Evolutionary conservation across 53 echinoderm and acorn worm genomes (phyloP), one percentile per base, ranked within the genome.

Genomic region (Mesocentrotus franciscanus): DNA sequence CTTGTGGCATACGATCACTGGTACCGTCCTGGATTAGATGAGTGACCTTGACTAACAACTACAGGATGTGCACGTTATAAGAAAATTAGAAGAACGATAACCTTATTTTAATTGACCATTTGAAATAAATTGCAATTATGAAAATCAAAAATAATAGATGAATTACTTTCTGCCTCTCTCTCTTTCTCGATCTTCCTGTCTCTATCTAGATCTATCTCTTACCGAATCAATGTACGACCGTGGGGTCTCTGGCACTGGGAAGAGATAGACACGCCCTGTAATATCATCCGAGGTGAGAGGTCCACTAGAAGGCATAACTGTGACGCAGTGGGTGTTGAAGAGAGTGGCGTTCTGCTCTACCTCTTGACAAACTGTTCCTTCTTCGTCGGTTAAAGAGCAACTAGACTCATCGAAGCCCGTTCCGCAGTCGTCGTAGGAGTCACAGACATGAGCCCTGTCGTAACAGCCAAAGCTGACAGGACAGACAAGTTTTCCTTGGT

Each of bases 381-480:
- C 42, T 81, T 81, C 36, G 18, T 81, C 36, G 1, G 81, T 36
- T 36, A 79, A 79, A 7, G 79, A 79, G 57, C 92, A 92, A 14
- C 6, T 14, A 49, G 29, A 55, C 56, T 92, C 92, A 22, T 92
- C 92, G 57, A 72, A 92, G 15, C 92, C 74, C 1, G 92, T 92
- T 14, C 92, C 92, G 29, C 92, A 92, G 56, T 92, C 92, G 30
- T 92, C 56, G 57, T 56, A 92, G 10, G 71, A 72, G 27, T 92
- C 92, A 56, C 92, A 92, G 34, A 74, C 49, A 18, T 29, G 34
- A 26, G 26, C 29, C 24, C 32, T 9, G 17, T 92, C n/a, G n/a
- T 26, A 92, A 71, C 92, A 92, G 9, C 68, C 92, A 34, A 35
- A 29, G 92, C 92, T 92, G 68, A 74, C 75, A 10, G 92, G 92